Evolutionary conservation across 2,797 vertebrate species (phyloP).

Genomic region (Denticeps clupeoides): DNA sequence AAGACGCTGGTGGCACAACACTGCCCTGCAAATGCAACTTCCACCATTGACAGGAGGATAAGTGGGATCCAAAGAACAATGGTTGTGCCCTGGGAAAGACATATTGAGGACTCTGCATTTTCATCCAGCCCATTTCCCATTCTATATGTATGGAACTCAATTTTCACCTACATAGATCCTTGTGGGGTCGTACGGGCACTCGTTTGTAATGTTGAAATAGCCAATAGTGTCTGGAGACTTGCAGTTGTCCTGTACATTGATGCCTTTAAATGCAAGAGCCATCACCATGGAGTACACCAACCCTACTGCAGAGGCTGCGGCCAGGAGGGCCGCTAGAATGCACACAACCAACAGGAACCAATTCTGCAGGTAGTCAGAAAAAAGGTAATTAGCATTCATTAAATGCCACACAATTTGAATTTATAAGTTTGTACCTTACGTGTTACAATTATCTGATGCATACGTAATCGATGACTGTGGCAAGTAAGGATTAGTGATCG

Average conservation of each 20-base stretch:
- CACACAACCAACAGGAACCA: conserved; percentile 67
- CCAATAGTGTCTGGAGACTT: conserved; percentile 7
- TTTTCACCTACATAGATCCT: conserved; percentile 70
- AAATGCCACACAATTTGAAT: not conserved
- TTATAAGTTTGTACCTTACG: not conserved
- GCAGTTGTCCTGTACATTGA: conserved; percentile 60
- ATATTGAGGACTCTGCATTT: not conserved
- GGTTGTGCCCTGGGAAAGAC: conserved; percentile 63
- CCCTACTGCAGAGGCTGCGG: conserved; percentile 56
- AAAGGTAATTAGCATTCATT: not conserved
- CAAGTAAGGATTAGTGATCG: too few species aligned
- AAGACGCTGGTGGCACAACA: conserved; percentile 58
- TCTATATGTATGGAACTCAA: not conserved
- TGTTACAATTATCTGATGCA: not conserved
- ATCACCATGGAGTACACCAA: conserved; percentile 56
- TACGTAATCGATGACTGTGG: too few species aligned
- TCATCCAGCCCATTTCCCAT: not conserved
- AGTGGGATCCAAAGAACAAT: conserved; percentile 75
- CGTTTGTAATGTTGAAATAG: conserved; percentile 46
- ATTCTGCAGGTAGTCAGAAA: conserved; percentile 47
- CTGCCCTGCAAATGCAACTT: conserved; percentile 61
- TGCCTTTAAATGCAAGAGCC: conserved; percentile 58
- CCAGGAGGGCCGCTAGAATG: conserved; percentile 59
- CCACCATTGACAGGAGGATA: conserved; percentile 57
- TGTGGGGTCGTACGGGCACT: conserved; percentile 85